These are phyloP conservation scores for Euplagia quadripunctaria DNA, from an alignment of 2,888 invertebrate genomes.

Conservation along the genomic window DNA sequence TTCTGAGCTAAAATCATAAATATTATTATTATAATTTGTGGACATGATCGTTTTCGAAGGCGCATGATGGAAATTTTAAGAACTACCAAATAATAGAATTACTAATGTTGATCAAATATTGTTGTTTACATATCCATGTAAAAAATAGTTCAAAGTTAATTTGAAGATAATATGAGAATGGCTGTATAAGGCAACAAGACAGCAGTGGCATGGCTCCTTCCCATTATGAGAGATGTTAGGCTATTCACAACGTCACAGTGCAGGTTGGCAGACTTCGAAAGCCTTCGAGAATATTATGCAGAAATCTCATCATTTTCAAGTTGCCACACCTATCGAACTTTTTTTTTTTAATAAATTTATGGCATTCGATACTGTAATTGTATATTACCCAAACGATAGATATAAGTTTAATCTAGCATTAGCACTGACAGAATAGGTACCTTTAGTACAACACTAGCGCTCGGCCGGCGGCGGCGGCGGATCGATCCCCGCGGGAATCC, in stretches of 20 bases:
- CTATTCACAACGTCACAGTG: neutral
- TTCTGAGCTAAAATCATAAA: too few relatives aligned
- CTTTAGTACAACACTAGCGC: conserved; percentile 25
- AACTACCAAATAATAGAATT: neutral
- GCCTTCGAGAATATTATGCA: neutral
- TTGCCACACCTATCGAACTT: neutral
- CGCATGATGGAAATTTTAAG: neutral
- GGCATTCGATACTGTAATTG: neutral
- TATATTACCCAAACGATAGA: neutral
- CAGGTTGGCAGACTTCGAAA: neutral
- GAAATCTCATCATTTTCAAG: neutral
- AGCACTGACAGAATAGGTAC: conserved; percentile 5
- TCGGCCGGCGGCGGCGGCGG: conserved; percentile 43
- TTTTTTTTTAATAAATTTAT: too few relatives aligned
- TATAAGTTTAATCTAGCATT: neutral
- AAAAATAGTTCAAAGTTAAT: neutral
- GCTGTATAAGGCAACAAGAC: neutral
- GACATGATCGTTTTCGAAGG: too few relatives aligned
- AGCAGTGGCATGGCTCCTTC: neutral
- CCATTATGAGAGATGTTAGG: neutral
- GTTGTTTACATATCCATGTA: neutral
- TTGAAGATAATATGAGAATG: neutral
- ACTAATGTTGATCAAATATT: neutral
- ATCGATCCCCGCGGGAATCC: conserved; percentile 65
- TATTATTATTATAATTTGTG: too few relatives aligned